Conservation (phyloP, 2,797 vertebrate species). For the Spea hammondii region DNA sequence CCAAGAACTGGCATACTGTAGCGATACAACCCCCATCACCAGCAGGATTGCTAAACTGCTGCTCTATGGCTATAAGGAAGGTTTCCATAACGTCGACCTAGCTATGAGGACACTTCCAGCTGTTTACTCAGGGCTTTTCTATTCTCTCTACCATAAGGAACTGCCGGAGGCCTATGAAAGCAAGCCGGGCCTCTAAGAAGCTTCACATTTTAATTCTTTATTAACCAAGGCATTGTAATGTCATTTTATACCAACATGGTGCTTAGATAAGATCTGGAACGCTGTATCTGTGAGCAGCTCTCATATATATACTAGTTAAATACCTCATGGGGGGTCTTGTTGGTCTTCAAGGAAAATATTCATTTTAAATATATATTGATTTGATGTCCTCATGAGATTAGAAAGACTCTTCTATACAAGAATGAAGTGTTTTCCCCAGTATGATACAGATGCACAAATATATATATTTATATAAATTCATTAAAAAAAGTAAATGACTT, state of each 20-base stretch:
- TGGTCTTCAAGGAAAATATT: too few species aligned
- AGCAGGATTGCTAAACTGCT: conserved; percentile 79
- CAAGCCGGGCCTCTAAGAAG: conserved; percentile 38
- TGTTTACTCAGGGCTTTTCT: conserved; percentile 79
- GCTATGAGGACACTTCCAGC: conserved; percentile 78
- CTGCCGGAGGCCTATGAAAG: conserved; percentile 69
- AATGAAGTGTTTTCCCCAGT: too few species aligned
- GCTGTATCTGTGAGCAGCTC: too few species aligned
- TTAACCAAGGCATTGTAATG: conserved; percentile 44
- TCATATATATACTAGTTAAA: too few species aligned
- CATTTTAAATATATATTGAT: too few species aligned
- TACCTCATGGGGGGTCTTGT: too few species aligned
- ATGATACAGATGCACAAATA: too few species aligned
- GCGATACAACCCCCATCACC: conserved; percentile 79
- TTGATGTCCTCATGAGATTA: too few species aligned
- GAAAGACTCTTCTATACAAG: too few species aligned
- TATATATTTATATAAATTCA: too few species aligned
- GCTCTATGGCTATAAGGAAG: conserved; percentile 75
- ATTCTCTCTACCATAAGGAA: conserved; percentile 85
- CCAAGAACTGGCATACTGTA: conserved; percentile 66
- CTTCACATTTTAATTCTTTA: conserved; percentile 56
- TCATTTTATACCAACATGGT: neutral
- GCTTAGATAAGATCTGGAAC: too few species aligned
- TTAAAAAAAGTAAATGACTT: too few species aligned
- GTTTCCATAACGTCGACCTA: conserved; percentile 84